Conservation (phyloP, 2,113 vertebrate species). For the Sisor rabdophorus region DNA sequence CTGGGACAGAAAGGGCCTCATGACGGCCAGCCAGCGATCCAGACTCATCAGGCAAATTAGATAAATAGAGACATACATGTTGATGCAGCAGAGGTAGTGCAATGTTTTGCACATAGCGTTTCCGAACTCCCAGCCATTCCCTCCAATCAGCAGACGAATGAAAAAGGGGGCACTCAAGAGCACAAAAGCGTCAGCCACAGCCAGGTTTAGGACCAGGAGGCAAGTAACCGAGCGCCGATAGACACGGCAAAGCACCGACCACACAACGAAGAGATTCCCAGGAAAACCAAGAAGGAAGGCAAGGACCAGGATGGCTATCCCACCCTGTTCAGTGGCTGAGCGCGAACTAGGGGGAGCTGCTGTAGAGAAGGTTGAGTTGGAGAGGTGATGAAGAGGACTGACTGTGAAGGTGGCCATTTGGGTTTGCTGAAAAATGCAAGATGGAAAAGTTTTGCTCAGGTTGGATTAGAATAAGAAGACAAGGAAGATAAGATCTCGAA, state of each 20-base stretch:
- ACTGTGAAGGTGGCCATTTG: constrained; percentile 15
- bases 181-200: constrained; percentile 72
- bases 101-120: constrained; percentile 72
- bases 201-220: constrained; percentile 79
- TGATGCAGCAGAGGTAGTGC: constrained; percentile 79
- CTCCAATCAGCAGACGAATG: constrained; percentile 64
- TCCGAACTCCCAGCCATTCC: constrained; percentile 76
- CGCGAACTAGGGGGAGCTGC: background rate
- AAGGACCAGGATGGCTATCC: constrained; percentile 70
- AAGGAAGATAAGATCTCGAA: background rate
- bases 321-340: constrained; percentile 47
- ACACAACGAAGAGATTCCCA: constrained; percentile 80
- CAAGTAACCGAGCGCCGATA: constrained; percentile 76
- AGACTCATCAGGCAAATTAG: constrained; percentile 83
- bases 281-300: constrained; percentile 79
- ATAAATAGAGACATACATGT: constrained; percentile 88
- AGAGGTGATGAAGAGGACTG: background rate
- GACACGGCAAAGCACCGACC: constrained; percentile 76
- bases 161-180: constrained; percentile 82
- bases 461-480: background rate
- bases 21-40: constrained; percentile 82
- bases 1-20: constrained; percentile 76
- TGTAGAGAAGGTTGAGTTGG: background rate
- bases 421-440: background rate
- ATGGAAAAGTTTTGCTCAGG: background rate